A percentile compares a stretch with the other conserved stretches of the same genome.
Evolutionary conservation across 2,888 invertebrate species (phyloP).

Genomic region (Apodemia hepburni): DNA sequence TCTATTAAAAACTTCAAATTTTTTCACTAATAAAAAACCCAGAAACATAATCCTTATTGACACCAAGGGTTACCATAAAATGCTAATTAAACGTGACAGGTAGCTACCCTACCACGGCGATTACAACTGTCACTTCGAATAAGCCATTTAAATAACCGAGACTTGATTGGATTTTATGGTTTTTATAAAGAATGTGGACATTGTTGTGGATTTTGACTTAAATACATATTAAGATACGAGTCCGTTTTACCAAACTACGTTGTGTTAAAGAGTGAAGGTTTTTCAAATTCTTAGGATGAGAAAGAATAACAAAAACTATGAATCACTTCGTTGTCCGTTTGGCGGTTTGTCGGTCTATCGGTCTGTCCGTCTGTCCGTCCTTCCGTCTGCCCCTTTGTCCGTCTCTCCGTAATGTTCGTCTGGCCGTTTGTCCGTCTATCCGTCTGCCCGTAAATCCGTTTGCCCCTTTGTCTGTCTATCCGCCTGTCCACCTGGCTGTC

Average conservation of each 20-base stretch:
- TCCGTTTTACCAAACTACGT: not conserved
- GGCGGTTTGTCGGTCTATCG: no score
- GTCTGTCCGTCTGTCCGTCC: no score
- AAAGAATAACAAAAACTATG: no score
- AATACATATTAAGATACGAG: not conserved
- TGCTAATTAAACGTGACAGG: constrained; percentile 13
- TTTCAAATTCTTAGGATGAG: no score
- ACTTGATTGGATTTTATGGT: constrained; percentile 8
- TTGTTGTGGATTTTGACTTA: not conserved
- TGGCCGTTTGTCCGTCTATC: no score
- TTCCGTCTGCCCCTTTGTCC: no score
- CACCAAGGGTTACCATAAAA: not conserved
- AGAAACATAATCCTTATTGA: not conserved
- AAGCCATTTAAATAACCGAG: not conserved
- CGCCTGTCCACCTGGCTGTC: no score
- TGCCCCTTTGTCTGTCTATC: no score
- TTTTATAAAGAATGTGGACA: not conserved
- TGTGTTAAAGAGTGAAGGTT: not conserved
- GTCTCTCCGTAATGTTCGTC: no score
- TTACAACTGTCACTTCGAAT: constrained; percentile 12
- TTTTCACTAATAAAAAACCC: not conserved
- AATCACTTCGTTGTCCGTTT: no score
- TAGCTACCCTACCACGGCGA: constrained; percentile 1
- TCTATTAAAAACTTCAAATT: not conserved
- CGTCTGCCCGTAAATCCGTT: no score